phyloP scores from a whole-genome alignment of 2,888 invertebrate genomes.

The Thumatha senex region DNA sequence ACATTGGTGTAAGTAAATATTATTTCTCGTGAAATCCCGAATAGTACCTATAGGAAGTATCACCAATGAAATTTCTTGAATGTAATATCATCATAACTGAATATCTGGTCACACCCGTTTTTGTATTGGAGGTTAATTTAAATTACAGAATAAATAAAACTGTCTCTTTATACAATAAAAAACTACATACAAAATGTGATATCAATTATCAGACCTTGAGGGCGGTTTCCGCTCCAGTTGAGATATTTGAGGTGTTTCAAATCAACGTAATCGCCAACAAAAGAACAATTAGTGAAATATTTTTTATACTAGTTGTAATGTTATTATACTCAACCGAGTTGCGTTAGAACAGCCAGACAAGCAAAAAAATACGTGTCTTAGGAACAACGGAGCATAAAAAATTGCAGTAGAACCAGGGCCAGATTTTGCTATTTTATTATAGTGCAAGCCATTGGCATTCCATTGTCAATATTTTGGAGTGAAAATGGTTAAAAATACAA shows the following conservation, averaged over 20 bases:
- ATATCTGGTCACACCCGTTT: no score
- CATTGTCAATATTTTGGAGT: no score
- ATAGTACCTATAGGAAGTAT: no score
- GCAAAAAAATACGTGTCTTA: neutral
- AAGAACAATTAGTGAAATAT: constrained; percentile 45
- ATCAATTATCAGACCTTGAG: constrained; percentile 49
- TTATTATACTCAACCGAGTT: constrained; percentile 1
- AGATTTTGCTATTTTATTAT: no score
- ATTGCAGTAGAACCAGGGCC: neutral
- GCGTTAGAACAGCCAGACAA: neutral
- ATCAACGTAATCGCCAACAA: constrained; percentile 14
- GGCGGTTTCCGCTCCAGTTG: constrained; percentile 59
- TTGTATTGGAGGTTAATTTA: no score
- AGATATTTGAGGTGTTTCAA: constrained; percentile 44
- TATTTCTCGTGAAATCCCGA: no score
- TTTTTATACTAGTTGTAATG: constrained; percentile 21
- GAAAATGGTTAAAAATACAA: no score
- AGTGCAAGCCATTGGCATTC: no score
- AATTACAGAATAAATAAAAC: constrained; percentile 47
- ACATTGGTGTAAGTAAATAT: no score
- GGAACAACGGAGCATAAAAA: neutral
- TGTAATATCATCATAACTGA: no score
- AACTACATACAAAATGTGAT: constrained; percentile 12
- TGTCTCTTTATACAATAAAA: constrained; percentile 25
- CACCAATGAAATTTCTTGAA: no score